These are phyloP conservation scores for Otolemur crassicaudatus DNA, from an alignment of 2,797 vertebrate species.

Conservation along the genomic window DNA sequence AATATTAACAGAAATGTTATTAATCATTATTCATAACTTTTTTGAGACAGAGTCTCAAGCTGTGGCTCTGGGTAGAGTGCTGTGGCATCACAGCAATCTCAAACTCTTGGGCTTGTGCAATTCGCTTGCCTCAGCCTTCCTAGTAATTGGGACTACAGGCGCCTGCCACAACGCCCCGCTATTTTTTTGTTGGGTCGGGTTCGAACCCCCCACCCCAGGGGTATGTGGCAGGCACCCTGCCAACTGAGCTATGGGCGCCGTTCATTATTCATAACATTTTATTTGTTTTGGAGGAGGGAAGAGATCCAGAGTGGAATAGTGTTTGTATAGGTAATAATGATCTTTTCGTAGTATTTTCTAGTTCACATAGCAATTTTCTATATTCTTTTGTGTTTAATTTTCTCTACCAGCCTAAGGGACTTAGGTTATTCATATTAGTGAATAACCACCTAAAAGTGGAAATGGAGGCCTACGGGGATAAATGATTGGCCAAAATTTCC, in stretches of 20 bases:
- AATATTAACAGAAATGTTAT: constrained; percentile 9
- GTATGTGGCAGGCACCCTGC: too few species aligned
- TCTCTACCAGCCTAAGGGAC: neutral
- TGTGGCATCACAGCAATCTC: too few species aligned
- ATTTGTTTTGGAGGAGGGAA: neutral
- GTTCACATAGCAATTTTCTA: neutral
- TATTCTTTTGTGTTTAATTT: constrained; percentile 14
- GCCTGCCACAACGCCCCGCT: too few species aligned
- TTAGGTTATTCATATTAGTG: neutral
- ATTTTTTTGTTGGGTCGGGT: too few species aligned
- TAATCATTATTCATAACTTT: neutral
- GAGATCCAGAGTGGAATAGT: neutral
- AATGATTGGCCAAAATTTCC: neutral
- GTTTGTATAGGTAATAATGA: neutral
- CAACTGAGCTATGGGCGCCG: too few species aligned
- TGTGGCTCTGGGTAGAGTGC: too few species aligned
- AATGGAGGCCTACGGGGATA: neutral
- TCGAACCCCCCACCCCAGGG: too few species aligned
- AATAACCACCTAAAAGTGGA: neutral
- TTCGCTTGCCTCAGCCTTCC: too few species aligned
- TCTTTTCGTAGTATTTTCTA: neutral
- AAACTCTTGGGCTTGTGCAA: too few species aligned
- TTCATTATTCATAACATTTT: neutral
- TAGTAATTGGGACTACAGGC: too few species aligned
- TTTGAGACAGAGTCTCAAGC: neutral